Percentiles rank a stretch among this genome's conserved stretches.
Evolutionary conservation across 2,888 invertebrate genomes (phyloP).

Genomic region (Pyrochroa serraticornis): DNA sequence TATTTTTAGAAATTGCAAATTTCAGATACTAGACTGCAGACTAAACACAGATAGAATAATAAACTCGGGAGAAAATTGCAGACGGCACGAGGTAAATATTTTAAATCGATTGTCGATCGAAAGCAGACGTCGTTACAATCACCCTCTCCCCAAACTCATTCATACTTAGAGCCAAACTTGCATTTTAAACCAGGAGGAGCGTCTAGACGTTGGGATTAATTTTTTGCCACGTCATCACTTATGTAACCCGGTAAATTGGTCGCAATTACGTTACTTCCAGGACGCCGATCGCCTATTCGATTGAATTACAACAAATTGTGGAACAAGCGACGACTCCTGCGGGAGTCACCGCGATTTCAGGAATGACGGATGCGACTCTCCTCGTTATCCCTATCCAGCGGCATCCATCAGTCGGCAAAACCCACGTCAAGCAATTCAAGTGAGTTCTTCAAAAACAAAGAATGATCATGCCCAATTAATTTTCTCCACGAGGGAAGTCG

Average conservation of each 20-base stretch:
- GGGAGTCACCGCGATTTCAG: no score
- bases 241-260: constrained; percentile 16
- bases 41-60: constrained; percentile 43
- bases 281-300: no score
- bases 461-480: no score
- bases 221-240: constrained; percentile 21
- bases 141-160: constrained; percentile 11
- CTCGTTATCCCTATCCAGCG: no score
- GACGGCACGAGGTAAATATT: constrained; percentile 4
- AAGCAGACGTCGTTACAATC: constrained; percentile 19
- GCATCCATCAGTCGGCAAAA: no score
- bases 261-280: constrained; percentile 2
- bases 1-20: constrained; percentile 41
- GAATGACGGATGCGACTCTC: no score
- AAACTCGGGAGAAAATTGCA: constrained; percentile 29
- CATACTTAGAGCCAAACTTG: constrained; percentile 12
- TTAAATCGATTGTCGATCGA: constrained; percentile 13
- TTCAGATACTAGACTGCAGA: constrained; percentile 38
- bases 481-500: no score
- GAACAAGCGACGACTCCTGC: no score
- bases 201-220: constrained; percentile 25
- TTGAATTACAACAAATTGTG: no score
- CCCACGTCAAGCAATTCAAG: no score
- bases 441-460: no score
- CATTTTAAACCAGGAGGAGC: constrained; percentile 19